A percentile compares a stretch with the other conserved stretches of the same genome.
phyloP scores from a whole-genome alignment of 2,113 vertebrate genomes.

The Archocentrus centrarchus region DNA sequence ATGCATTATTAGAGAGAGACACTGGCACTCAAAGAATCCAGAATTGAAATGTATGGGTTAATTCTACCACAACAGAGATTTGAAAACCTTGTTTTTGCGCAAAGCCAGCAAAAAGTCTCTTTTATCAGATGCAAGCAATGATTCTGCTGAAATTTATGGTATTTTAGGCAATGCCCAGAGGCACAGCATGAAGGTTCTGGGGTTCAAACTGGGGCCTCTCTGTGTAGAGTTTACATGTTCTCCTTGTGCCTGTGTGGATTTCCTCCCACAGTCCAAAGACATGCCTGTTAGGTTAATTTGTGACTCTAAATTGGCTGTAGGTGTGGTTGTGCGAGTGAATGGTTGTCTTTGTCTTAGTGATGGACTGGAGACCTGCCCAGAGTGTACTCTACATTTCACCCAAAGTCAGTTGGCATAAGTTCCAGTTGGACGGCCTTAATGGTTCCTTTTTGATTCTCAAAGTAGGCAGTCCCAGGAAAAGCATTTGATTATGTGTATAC shows the following conservation, averaged over 20 bases:
- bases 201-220: background rate
- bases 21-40: background rate
- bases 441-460: constrained; percentile 1
- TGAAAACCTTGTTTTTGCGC: background rate
- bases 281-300: constrained; percentile 5
- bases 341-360: constrained; percentile 13
- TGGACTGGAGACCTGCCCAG: constrained; percentile 8
- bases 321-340: constrained; percentile 12
- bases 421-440: background rate
- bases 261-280: constrained; percentile 9
- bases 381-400: background rate
- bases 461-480: background rate
- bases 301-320: background rate
- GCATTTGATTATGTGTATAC: background rate
- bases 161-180: background rate
- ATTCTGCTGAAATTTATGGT: background rate
- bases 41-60: background rate
- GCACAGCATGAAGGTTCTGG: constrained; percentile 1
- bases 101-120: background rate
- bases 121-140: background rate
- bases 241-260: background rate
- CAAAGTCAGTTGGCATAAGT: background rate
- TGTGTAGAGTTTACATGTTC: constrained; percentile 7
- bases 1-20: background rate
- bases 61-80: background rate